These are phyloP conservation scores for Saccostrea cuccullata DNA, from an alignment of 1,140 invertebrate species.

Conservation along the genomic window DNA sequence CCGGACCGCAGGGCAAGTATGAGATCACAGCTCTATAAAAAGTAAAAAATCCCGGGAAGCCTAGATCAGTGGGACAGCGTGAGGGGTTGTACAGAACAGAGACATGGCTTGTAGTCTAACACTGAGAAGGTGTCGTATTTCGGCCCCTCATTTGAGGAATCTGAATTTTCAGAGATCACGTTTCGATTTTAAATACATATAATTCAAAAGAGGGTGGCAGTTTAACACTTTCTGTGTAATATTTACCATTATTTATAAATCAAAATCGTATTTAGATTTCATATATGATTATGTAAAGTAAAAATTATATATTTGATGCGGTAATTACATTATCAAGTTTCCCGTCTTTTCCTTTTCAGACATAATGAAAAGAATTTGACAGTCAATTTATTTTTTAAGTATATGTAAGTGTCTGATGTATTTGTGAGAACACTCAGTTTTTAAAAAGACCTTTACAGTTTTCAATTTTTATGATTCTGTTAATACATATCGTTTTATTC, in stretches of 20 bases:
- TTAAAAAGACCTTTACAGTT: not conserved
- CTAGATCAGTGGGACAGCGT: not conserved
- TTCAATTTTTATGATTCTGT: not conserved
- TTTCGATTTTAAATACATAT: conserved; percentile 32
- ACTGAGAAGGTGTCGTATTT: not conserved
- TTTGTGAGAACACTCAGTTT: not conserved
- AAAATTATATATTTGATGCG: not conserved
- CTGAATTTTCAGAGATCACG: not conserved
- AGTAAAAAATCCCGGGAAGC: not conserved
- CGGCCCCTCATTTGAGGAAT: not conserved
- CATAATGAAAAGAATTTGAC: conserved; percentile 11
- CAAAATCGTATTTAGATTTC: conserved; percentile 11
- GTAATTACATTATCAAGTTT: conserved; percentile 21
- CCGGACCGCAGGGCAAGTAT: not conserved
- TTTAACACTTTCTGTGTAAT: conserved; percentile 25
- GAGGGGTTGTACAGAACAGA: conserved; percentile 17
- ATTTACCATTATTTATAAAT: conserved; percentile 22
- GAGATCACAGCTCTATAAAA: not conserved
- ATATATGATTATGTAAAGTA: conserved; percentile 22
- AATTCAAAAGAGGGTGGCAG: not conserved
- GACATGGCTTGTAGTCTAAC: not conserved
- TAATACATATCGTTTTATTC: not conserved
- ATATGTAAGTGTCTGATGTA: not conserved
- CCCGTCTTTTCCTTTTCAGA: not conserved
- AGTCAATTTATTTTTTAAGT: conserved; percentile 19